Evolutionary conservation across 2,113 vertebrate genomes (phyloP).

Genomic region (Epinephelus fuscoguttatus): DNA sequence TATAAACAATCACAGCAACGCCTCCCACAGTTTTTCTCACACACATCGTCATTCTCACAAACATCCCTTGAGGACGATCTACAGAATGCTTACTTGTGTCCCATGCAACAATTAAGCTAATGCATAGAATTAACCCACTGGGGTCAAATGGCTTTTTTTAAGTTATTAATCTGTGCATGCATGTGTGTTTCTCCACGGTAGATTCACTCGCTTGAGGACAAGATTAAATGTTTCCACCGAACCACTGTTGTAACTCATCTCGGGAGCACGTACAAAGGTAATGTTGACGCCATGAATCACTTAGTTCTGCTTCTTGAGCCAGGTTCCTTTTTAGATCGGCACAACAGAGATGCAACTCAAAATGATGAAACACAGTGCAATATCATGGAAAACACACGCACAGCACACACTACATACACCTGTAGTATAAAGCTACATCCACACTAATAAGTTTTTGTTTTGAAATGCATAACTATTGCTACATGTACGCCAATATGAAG

Average conservation of each 20-base stretch:
- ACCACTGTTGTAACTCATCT: slow-evolving; percentile 87
- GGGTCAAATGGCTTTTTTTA: slow-evolving; percentile 22
- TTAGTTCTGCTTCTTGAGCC: slow-evolving; percentile 52
- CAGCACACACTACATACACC: background rate
- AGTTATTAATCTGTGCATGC: slow-evolving; percentile 47
- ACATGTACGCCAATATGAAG: too few species aligned
- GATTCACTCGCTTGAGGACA: slow-evolving; percentile 92
- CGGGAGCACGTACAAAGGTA: slow-evolving; percentile 89
- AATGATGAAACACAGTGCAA: background rate
- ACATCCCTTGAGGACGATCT: slow-evolving; percentile 48
- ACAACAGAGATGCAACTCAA: slow-evolving; percentile 13
- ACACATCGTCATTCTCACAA: slow-evolving; percentile 57
- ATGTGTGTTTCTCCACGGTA: slow-evolving; percentile 63
- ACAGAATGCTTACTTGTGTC: slow-evolving; percentile 30
- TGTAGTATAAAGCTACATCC: background rate
- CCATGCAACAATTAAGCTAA: slow-evolving; percentile 46
- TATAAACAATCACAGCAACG: slow-evolving; percentile 72
- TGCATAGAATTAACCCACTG: slow-evolving; percentile 52
- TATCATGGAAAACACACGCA: background rate
- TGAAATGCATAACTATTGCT: too few species aligned
- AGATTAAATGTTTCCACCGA: slow-evolving; percentile 88
- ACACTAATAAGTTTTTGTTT: too few species aligned
- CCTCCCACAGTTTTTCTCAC: slow-evolving; percentile 74
- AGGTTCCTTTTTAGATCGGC: slow-evolving; percentile 20
- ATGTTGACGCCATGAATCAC: slow-evolving; percentile 54